These are phyloP conservation scores for Drosophila albomicans DNA, from an alignment of 1,140 invertebrate genomes.

Conservation along the genomic window DNA sequence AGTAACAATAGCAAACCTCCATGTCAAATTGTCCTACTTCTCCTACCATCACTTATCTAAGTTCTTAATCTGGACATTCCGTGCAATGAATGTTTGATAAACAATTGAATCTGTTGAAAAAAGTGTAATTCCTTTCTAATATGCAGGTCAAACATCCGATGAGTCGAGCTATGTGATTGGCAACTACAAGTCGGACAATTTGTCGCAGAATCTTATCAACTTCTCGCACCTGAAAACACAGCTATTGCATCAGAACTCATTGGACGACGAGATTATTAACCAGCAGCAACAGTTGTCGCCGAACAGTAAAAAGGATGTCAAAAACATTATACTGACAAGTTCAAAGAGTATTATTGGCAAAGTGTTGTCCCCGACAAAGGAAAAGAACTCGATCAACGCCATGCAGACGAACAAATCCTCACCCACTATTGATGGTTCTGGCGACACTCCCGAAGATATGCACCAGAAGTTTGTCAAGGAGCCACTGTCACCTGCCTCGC, in stretches of 20 bases:
- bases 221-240: constrained; percentile 77
- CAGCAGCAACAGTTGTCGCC: constrained; percentile 62
- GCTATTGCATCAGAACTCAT: constrained; percentile 74
- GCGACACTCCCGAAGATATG: constrained; percentile 20
- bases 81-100: too few species aligned
- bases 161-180: constrained; percentile 95
- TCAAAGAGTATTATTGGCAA: constrained; percentile 92
- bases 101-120: background rate
- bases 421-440: constrained; percentile 11
- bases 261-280: constrained; percentile 73
- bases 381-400: constrained; percentile 86
- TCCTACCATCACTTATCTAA: too few species aligned
- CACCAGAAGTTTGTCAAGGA: constrained; percentile 47
- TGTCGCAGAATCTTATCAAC: constrained; percentile 80
- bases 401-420: constrained; percentile 53
- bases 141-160: constrained; percentile 89
- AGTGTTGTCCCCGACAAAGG: constrained; percentile 91
- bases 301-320: constrained; percentile 88
- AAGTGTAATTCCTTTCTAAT: background rate
- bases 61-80: too few species aligned
- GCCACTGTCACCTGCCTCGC: constrained; percentile 46
- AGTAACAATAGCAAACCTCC: too few species aligned
- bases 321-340: constrained; percentile 90
- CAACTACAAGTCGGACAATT: constrained; percentile 91
- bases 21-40: too few species aligned